Base-by-base conservation (phyloP, 1,140 invertebrate genomes). In the Cryptotermes secundus region DNA sequence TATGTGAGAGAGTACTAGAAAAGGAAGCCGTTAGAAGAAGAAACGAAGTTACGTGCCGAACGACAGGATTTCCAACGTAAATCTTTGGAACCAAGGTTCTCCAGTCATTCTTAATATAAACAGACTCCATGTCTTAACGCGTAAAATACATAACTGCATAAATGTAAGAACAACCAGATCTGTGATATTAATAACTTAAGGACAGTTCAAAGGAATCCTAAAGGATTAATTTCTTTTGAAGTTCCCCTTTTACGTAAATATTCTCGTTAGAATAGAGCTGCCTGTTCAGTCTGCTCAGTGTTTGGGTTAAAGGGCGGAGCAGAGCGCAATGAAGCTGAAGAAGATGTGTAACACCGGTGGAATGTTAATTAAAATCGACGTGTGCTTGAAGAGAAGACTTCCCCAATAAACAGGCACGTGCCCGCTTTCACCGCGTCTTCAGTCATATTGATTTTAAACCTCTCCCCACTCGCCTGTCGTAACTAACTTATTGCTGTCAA, bases 331-430 rank as follows among this genome's bases (percentile, higher is more conserved):
- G 38, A 12, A 42, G 38, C 38, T 59, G 53, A 59, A 59, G 53
- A 59, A 59, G 53, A 59, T 72, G 59, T 72, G n/a, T 31, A 72
- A 72, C 59, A 72, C 59, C 59, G 59, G 59, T 72, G 59, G 59
- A 72, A 72, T 72, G 59, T 72, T 72, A 72, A 72, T 72, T 72
- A 72, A 72, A 72, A n/a, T 72, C 59, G 59, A 72, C 59, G 59
- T 31, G 59, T 12, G 45, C 45, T 49, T 49, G 45, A 49, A 49
- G 45, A 14, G 59, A 72, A 72, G 59, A 72, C 59, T 72, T 72
- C 6, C 59, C 59, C 59, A 72, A 72, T 72, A 72, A 72, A 12
- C 59, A 72, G 59, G 31, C 59, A 72, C 59, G 59, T 72, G 59
- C n/a, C 59, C 59, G 59, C n/a, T 12, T 72, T 72, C 59, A 72